Base-by-base conservation (phyloP, 2,797 vertebrate species). In the Holocentrus rufus region DNA sequence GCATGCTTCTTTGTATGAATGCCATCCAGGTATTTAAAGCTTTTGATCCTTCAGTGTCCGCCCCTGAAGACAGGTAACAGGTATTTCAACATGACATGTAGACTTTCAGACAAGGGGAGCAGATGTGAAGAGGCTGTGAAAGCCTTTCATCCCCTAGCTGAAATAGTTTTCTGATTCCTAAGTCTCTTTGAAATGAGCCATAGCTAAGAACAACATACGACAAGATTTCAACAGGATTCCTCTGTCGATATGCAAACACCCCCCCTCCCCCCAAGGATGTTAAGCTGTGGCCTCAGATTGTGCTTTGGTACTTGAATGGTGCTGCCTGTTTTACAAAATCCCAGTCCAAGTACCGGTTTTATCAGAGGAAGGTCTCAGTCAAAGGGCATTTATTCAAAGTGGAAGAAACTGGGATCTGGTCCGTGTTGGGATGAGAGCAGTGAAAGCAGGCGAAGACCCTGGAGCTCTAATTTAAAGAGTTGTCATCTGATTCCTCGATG, bases 301-400 rank as follows among this genome's bases (percentile, higher is more conserved):
- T 1, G 50, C 80, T 79, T 61, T 75, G 65, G 77, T 76, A 65
- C 74, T 79, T 73, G 75, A 77, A 79, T 46, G 65, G 60, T 69
- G 20, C 69, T 55, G 64, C 44, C 55, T 63, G 68, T 82, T 47
- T 61, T 63, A 65, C 76, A 60, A 57, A 52, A 65, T 65, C 23
- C 30, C 42, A 31, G 50, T 67, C 64, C 67, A 13, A 44, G 58
- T 20, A 11, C 68, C 18, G 56, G 63, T 82, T 5, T 11, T 61
- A 65, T 82, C 76, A 47, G 31, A 49, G 30, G 13, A 11, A 0
- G 31, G 27, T 13, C 49, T 0, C n/a, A 71, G 74, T 56, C 67
- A n/a, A 27, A 58, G 59, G 20, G 42, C 25, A 0, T 69, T 74
- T 14, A 66, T 47, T 65, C 14, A 47, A 7, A 47, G 15, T 54